Evolutionary conservation across 2,797 vertebrate genomes (phyloP).

Genomic region (Phyllotis vaccarum): DNA sequence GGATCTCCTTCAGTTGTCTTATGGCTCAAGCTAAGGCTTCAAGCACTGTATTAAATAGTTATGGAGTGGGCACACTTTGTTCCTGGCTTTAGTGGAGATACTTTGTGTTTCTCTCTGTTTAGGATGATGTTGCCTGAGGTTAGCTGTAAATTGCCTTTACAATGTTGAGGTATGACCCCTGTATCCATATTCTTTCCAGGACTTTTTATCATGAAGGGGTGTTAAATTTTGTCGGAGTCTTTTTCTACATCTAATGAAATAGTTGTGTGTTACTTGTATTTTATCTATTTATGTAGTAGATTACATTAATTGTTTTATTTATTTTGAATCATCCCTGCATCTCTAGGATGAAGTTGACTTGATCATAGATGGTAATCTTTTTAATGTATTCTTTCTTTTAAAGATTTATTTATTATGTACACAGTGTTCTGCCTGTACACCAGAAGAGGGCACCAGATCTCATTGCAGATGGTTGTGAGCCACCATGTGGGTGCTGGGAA

Average conservation of each 20-base stretch:
- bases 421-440: no score
- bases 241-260: not conserved
- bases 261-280: not conserved
- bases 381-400: not conserved
- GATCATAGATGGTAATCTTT: not conserved
- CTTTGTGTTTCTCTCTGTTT: not conserved
- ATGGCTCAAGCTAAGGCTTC: not conserved
- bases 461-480: no score
- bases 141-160: not conserved
- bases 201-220: not conserved
- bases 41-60: not conserved
- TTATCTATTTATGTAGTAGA: not conserved
- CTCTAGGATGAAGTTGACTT: not conserved
- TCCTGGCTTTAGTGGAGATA: not conserved
- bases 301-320: not conserved
- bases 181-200: not conserved
- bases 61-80: no score
- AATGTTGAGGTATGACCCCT: not conserved
- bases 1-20: not conserved
- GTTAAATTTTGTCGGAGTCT: not conserved
- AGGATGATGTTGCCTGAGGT: not conserved
- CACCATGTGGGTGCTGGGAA: no score
- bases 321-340: not conserved
- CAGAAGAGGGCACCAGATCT: no score
- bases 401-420: no score